Evolutionary conservation across 2,797 vertebrate species (phyloP).

Genomic region (Danio kyathit): DNA sequence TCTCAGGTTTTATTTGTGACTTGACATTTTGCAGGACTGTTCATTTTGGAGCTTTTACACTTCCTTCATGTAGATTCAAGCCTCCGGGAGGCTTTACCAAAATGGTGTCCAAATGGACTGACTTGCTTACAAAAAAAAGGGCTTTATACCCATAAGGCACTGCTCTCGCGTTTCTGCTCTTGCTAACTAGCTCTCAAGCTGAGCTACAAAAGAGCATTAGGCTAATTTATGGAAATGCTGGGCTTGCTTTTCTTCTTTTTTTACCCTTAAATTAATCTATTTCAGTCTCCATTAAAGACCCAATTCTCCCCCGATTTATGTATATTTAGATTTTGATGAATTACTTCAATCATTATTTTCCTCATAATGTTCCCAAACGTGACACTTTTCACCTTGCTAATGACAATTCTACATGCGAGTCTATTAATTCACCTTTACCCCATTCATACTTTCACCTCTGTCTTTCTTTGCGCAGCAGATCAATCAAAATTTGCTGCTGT

Average conservation of each 20-base stretch:
- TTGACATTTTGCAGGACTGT: not conserved
- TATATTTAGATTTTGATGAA: slow-evolving; percentile 27
- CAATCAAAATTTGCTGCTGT: not conserved
- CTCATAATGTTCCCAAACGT: not conserved
- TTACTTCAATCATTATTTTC: slow-evolving; percentile 18
- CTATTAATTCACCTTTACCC: slow-evolving; percentile 5
- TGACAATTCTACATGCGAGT: not conserved
- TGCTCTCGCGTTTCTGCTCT: not conserved
- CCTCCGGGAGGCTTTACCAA: not conserved
- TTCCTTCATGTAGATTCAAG: not conserved
- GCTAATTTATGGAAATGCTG: slow-evolving; percentile 34
- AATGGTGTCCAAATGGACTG: slow-evolving; percentile 6
- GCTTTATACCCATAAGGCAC: slow-evolving; percentile 9
- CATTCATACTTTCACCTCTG: not conserved
- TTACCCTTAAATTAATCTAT: not conserved
- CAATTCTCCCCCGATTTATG: slow-evolving; percentile 7
- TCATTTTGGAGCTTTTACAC: not conserved
- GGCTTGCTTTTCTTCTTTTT: slow-evolving; percentile 1
- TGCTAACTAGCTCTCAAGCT: slow-evolving; percentile 3
- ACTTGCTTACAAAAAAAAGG: slow-evolving; percentile 9
- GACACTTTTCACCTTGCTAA: not conserved
- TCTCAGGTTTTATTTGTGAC: not conserved
- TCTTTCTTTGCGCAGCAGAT: not conserved
- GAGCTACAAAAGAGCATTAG: slow-evolving; percentile 13
- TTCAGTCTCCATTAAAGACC: not conserved